Evolutionary conservation across 2,797 vertebrate species (phyloP).

Genomic region (Atherinosoma microstoma): DNA sequence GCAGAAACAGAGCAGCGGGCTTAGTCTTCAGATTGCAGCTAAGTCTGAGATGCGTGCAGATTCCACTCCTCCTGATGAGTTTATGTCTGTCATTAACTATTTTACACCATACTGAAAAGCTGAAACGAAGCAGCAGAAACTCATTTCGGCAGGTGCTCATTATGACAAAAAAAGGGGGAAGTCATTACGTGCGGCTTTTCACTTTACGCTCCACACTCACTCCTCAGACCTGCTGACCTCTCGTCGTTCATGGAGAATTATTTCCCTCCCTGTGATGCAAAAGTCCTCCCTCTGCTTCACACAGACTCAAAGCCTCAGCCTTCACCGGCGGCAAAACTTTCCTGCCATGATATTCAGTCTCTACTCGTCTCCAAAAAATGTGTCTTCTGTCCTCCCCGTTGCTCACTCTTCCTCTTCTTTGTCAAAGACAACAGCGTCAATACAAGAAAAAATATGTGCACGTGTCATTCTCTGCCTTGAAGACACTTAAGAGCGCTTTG

Average conservation of each 20-base stretch:
- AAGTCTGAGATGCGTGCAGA: conserved; percentile 7
- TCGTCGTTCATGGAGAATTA: conserved; percentile 53
- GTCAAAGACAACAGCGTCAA: neutral
- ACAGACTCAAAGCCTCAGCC: conserved; percentile 51
- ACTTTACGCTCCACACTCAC: conserved; percentile 60
- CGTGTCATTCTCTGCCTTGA: conserved; percentile 24
- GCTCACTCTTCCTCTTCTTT: neutral
- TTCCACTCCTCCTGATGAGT: conserved; percentile 10
- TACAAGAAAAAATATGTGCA: conserved; percentile 8
- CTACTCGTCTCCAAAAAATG: conserved; percentile 10
- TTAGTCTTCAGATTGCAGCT: neutral
- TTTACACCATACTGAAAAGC: conserved; percentile 15
- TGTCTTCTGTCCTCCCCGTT: neutral
- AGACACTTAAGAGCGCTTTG: conserved; percentile 27
- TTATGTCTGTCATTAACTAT: conserved; percentile 20
- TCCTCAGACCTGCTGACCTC: conserved; percentile 75
- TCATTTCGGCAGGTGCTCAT: conserved; percentile 70
- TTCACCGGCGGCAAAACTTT: conserved; percentile 65
- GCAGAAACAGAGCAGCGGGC: too few relatives aligned
- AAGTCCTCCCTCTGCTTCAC: conserved; percentile 21
- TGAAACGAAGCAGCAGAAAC: conserved; percentile 59
- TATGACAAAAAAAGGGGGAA: conserved; percentile 64
- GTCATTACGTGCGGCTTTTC: conserved; percentile 69
- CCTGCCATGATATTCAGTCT: neutral
- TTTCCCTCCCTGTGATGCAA: conserved; percentile 70